Percentiles rank a stretch among this genome's conserved stretches.
These are phyloP conservation scores for Schrankia costaestrigalis DNA, from an alignment of 2,888 invertebrate species.

Conservation along the genomic window DNA sequence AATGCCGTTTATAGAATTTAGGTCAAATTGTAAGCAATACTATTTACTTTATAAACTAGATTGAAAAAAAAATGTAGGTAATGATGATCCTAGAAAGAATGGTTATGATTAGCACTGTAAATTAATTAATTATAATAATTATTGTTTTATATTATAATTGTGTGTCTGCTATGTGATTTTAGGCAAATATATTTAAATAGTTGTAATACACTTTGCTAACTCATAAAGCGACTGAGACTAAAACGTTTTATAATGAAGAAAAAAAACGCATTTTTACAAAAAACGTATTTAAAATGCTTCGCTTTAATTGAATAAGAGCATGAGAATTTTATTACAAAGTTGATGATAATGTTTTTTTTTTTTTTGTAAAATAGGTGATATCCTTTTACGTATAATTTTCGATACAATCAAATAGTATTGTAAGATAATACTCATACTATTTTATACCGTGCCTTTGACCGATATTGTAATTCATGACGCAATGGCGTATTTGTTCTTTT, in stretches of 20 bases:
- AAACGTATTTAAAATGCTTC: slow-evolving; percentile 5
- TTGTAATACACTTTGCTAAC: slow-evolving; percentile 25
- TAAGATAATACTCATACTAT: slow-evolving; percentile 42
- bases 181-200: slow-evolving; percentile 17
- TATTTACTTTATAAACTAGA: slow-evolving; percentile 27
- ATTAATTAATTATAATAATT: slow-evolving; percentile 23
- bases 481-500: slow-evolving; percentile 14
- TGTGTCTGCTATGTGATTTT: slow-evolving; percentile 19
- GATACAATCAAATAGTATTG: slow-evolving; percentile 29
- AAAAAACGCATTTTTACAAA: slow-evolving; percentile 6
- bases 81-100: slow-evolving; percentile 16
- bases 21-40: slow-evolving; percentile 39
- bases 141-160: too few relatives aligned
- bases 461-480: slow-evolving; percentile 31
- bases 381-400: slow-evolving; percentile 16
- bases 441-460: slow-evolving; percentile 48
- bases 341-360: slow-evolving; percentile 4
- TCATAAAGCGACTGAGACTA: slow-evolving; percentile 15
- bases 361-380: slow-evolving; percentile 26
- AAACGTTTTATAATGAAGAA: slow-evolving; percentile 8
- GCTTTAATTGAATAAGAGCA: slow-evolving; percentile 26
- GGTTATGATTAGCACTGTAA: slow-evolving; percentile 18
- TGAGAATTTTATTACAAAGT: slow-evolving; percentile 20
- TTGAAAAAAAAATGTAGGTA: slow-evolving; percentile 20
- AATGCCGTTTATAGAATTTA: slow-evolving; percentile 32